Conservation (phyloP, 2,888 invertebrate species). For the Pseudococcus jackbeardsleyi region DNA sequence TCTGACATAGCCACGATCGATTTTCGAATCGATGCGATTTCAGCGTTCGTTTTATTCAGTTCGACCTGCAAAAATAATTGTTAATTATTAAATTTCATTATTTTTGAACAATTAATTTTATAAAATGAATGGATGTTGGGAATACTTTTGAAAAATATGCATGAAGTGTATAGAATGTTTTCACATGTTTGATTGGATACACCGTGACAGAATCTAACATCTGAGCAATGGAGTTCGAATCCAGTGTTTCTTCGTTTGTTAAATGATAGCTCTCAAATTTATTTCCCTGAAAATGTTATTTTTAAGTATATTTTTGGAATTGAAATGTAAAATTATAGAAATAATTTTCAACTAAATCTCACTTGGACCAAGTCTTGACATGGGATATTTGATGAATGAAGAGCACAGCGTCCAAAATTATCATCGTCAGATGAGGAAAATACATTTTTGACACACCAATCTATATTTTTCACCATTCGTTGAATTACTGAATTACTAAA, state of each 20-base stretch:
- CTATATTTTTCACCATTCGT: constrained; percentile 82
- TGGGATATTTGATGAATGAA: constrained; percentile 78
- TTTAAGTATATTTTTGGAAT: not conserved
- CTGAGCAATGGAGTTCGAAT: constrained; percentile 67
- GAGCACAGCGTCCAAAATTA: constrained; percentile 89
- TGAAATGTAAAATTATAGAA: not conserved
- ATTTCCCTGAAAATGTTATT: constrained; percentile 62
- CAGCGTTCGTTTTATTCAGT: constrained; percentile 68
- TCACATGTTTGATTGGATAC: constrained; percentile 76
- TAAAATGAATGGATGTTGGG: constrained; percentile 68
- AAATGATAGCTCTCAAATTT: constrained; percentile 66
- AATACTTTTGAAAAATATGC: constrained; percentile 76
- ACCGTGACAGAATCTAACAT: constrained; percentile 75
- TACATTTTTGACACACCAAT: constrained; percentile 91
- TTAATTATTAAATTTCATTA: constrained; percentile 26
- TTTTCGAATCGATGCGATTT: constrained; percentile 71
- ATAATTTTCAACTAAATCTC: not conserved
- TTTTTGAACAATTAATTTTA: constrained; percentile 68
- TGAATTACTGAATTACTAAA: constrained; percentile 89
- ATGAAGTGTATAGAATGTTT: constrained; percentile 79
- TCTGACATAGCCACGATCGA: constrained; percentile 71
- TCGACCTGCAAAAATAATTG: constrained; percentile 29
- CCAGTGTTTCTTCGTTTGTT: constrained; percentile 66
- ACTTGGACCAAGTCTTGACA: constrained; percentile 76
- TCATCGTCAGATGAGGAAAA: constrained; percentile 86